Percentiles rank a stretch among this genome's conserved stretches.
Evolutionary conservation across 2,797 vertebrate genomes (phyloP).

Genomic region (Anableps anableps): DNA sequence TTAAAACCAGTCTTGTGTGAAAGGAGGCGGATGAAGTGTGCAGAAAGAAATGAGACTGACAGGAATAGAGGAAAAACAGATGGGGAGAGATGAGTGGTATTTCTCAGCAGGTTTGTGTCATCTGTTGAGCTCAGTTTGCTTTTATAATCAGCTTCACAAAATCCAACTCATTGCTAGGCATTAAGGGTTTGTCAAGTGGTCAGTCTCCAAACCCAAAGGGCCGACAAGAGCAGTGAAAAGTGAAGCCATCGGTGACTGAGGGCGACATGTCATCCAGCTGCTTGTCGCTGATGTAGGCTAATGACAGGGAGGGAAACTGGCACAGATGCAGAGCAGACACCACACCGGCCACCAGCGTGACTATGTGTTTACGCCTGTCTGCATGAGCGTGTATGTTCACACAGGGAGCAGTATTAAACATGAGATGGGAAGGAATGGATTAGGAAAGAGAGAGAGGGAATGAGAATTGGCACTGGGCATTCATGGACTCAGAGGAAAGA

Average conservation of each 20-base stretch:
- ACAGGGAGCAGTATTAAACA: conserved; percentile 43
- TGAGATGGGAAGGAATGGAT: conserved; percentile 62
- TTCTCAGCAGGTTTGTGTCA: conserved; percentile 58
- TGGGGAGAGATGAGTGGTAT: conserved; percentile 24
- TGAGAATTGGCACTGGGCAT: conserved; percentile 71
- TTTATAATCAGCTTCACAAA: conserved; percentile 17
- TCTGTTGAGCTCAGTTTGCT: conserved; percentile 6
- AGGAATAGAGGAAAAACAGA: conserved; percentile 32
- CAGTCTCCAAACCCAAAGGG: conserved; percentile 22
- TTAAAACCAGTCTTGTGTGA: conserved; percentile 66
- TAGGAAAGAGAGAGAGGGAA: conserved; percentile 60
- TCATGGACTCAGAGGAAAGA: conserved; percentile 64
- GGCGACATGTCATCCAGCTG: conserved; percentile 39
- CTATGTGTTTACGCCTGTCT: conserved; percentile 55
- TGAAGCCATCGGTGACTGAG: conserved; percentile 32
- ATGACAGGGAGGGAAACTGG: conserved; percentile 66
- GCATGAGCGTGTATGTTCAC: conserved; percentile 41
- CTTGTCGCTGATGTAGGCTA: conserved; percentile 46
- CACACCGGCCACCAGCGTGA: conserved; percentile 57
- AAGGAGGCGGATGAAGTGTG: conserved; percentile 53
- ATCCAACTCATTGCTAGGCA: conserved; percentile 10
- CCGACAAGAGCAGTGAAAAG: conserved; percentile 39
- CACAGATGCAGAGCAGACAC: conserved; percentile 58
- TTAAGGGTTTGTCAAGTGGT: conserved; percentile 32
- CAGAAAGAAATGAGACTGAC: conserved; percentile 29